Evolutionary conservation across 1,140 invertebrate genomes (phyloP).

Genomic region (Zophobas atratus): DNA sequence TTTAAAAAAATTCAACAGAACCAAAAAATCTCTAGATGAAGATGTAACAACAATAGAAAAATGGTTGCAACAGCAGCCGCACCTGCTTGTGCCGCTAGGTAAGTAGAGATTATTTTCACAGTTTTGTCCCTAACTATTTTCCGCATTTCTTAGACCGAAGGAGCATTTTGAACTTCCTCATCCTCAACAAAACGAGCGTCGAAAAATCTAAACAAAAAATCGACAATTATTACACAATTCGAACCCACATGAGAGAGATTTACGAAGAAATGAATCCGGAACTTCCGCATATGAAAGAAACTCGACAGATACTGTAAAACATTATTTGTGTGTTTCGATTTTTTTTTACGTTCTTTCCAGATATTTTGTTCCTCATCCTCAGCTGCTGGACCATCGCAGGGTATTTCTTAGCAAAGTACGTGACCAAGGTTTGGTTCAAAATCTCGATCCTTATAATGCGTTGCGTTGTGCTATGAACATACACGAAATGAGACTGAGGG

Average conservation of each 20-base stretch:
- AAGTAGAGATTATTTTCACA: constrained; percentile 24
- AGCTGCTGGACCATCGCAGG: neutral
- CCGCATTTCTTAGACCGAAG: neutral
- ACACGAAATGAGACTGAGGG: constrained; percentile 8
- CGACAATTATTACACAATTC: constrained; percentile 13
- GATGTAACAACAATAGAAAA: constrained; percentile 73
- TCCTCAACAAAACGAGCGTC: neutral
- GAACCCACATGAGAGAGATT: neutral
- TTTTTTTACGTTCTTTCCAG: neutral
- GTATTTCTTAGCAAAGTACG: neutral
- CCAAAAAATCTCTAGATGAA: constrained; percentile 49
- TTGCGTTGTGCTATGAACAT: neutral
- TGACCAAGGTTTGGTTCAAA: neutral
- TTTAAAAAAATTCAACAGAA: neutral
- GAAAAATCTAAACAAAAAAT: constrained; percentile 22
- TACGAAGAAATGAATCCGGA: constrained; percentile 3
- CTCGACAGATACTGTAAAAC: neutral
- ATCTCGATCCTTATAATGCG: neutral
- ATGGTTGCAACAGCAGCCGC: constrained; percentile 77
- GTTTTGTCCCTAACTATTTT: neutral
- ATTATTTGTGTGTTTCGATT: neutral
- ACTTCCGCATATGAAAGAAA: constrained; percentile 8
- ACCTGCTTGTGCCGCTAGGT: constrained; percentile 73
- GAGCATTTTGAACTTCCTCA: neutral
- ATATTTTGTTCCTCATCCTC: neutral